These are phyloP conservation scores for Apoderus coryli DNA, from an alignment of 2,888 invertebrate species.

Conservation along the genomic window DNA sequence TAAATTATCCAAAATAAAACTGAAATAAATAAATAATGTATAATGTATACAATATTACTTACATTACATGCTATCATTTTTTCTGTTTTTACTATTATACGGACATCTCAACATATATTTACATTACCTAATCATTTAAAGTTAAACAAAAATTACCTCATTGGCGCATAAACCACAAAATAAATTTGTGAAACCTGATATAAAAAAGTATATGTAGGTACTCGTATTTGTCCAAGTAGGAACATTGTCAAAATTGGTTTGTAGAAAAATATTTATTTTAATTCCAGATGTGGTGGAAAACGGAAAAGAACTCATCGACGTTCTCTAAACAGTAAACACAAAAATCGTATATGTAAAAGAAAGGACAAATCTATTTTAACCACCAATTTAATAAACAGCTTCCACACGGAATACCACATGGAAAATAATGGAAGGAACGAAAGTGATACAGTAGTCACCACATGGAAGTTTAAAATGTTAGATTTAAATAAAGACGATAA, in stretches of 20 bases:
- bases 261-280: slow-evolving; percentile 1
- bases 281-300: slow-evolving; percentile 38
- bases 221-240: too few relatives aligned
- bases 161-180: too few relatives aligned
- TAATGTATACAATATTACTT: too few relatives aligned
- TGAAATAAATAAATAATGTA: too few relatives aligned
- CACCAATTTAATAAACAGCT: slow-evolving; percentile 68
- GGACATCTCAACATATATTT: too few relatives aligned
- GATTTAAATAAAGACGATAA: slow-evolving; percentile 67
- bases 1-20: too few relatives aligned
- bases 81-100: too few relatives aligned
- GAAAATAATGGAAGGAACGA: slow-evolving; percentile 21
- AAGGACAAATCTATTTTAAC: slow-evolving; percentile 70
- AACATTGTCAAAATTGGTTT: slow-evolving; percentile 1
- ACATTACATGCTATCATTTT: too few relatives aligned
- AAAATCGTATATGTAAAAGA: slow-evolving; percentile 43
- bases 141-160: too few relatives aligned
- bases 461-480: slow-evolving; percentile 82
- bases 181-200: too few relatives aligned
- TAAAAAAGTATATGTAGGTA: too few relatives aligned
- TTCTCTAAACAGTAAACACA: slow-evolving; percentile 39
- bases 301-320: slow-evolving; percentile 39
- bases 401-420: slow-evolving; percentile 61
- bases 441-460: slow-evolving; percentile 45
- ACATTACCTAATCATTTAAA: too few relatives aligned